Evolutionary conservation across 1,140 invertebrate species (phyloP).

Genomic region (Drosophila saltans): DNA sequence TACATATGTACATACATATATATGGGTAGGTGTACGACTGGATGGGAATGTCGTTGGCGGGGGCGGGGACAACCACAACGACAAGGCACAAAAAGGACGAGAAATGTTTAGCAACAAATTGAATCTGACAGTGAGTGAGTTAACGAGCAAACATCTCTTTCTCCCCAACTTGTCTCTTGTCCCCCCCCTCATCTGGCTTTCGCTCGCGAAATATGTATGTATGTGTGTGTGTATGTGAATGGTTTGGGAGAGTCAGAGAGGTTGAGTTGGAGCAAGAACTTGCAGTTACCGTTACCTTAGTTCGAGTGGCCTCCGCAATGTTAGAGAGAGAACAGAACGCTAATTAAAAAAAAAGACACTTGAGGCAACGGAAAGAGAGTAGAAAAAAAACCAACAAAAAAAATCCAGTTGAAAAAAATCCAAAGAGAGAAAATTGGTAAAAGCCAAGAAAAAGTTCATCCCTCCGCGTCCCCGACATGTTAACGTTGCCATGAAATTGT

Average conservation of each 20-base stretch:
- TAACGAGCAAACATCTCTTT: constrained; percentile 49
- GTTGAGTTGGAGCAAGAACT: constrained; percentile 17
- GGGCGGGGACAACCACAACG: background rate
- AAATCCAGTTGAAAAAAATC: constrained; percentile 19
- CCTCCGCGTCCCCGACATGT: constrained; percentile 19
- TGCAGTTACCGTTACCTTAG: constrained; percentile 17
- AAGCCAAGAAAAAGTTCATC: background rate
- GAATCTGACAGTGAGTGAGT: constrained; percentile 67
- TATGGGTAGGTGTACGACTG: too few species aligned
- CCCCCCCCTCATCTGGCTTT: too few species aligned
- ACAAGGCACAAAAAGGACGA: constrained; percentile 69
- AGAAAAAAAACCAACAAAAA: constrained; percentile 29
- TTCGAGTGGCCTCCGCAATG: constrained; percentile 57
- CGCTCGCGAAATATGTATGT: too few species aligned
- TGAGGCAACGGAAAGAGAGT: constrained; percentile 43
- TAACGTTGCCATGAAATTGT: constrained; percentile 73
- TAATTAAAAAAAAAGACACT: constrained; percentile 74
- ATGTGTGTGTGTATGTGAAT: background rate
- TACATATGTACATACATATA: too few species aligned
- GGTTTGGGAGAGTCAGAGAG: background rate
- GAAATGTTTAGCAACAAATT: constrained; percentile 78
- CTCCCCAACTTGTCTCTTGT: background rate
- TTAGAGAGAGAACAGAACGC: constrained; percentile 56
- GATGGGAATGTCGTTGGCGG: background rate
- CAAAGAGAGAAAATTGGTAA: constrained; percentile 15